Evolutionary conservation across 2,888 invertebrate species (phyloP).

Genomic region (Lasioglossum villosulum): DNA sequence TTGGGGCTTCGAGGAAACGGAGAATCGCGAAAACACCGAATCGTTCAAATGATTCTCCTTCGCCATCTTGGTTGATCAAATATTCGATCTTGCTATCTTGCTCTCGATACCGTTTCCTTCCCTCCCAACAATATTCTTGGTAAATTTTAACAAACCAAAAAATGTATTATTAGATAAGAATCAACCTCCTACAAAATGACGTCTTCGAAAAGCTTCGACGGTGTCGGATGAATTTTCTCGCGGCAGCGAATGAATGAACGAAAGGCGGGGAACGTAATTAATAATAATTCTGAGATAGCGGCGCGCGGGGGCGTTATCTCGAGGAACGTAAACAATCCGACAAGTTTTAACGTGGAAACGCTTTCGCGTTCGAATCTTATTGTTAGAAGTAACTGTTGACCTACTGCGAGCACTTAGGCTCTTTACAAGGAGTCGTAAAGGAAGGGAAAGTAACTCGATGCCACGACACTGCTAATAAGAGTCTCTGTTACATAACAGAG

Average conservation of each 20-base stretch:
- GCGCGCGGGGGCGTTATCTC: not conserved
- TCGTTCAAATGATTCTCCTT: not conserved
- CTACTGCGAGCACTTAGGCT: constrained; percentile 65
- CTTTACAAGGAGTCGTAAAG: constrained; percentile 79
- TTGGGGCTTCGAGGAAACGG: not conserved
- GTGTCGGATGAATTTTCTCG: not conserved
- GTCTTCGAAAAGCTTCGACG: no score
- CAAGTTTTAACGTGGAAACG: constrained; percentile 18
- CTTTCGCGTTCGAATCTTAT: constrained; percentile 46
- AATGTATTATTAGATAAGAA: no score
- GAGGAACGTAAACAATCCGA: constrained; percentile 36
- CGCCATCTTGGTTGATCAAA: not conserved
- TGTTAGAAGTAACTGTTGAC: constrained; percentile 39
- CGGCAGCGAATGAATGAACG: not conserved
- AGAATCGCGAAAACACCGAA: not conserved
- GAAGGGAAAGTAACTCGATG: constrained; percentile 82
- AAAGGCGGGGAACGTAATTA: not conserved
- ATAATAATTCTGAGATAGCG: not conserved
- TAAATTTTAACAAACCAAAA: no score
- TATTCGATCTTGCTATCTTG: not conserved
- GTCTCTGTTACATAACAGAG: constrained; percentile 77
- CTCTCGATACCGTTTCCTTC: no score
- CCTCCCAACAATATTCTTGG: no score
- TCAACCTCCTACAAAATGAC: no score
- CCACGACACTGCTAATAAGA: constrained; percentile 71